Evolutionary conservation across 2,888 invertebrate genomes (phyloP), one percentile per base, ranked within the genome.

Genomic region (Phragmatobia fuliginosa): DNA sequence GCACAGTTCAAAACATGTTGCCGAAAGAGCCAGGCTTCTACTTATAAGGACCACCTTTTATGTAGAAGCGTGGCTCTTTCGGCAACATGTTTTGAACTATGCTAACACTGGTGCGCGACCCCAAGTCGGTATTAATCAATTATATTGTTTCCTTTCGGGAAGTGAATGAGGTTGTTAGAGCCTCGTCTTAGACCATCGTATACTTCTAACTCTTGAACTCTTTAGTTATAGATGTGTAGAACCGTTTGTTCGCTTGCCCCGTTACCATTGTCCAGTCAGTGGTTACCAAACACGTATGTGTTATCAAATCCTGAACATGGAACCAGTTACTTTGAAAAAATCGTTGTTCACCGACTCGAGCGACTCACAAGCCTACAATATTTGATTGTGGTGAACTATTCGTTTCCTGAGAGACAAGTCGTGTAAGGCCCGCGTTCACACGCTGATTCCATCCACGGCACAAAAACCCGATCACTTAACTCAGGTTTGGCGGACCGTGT

Each of bases 391-490:
- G 16, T 16, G 8, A 59, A 32, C 41, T 41, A 41, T 28, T 36
- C 21, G 66, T 66, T 31, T 14, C 6, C 45, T 1, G 52, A 25
- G 33, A 18, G 56, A 38, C 56, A 38, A 36, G 21, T 56, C 41
- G 32, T 45, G 65, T 65, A 59, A 65, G 67, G 67, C 33, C 63
- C 33, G 52, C 18, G 67, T 68, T 71, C 71, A 65, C 71, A 71
- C 71, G 68, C 52, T 18, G 67, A 60, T 56, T 67, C 36, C 61
- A 61, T 38, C 52, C 64, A 32, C 25, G 28, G 25, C 10, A 71
- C 62, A 71, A 71, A 68, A 71, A 71, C 59, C 52, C 14, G 71
- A 52, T 32, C 63, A 67, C 59, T 62, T 33, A 63, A 11, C 63
- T 14, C 63, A n/a, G 62, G 58, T 25, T 33, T 7, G 62, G 14